Evolutionary conservation across 2,888 invertebrate species (phyloP), one percentile per base, ranked within the genome.

Genomic region (Troilus luridus): DNA sequence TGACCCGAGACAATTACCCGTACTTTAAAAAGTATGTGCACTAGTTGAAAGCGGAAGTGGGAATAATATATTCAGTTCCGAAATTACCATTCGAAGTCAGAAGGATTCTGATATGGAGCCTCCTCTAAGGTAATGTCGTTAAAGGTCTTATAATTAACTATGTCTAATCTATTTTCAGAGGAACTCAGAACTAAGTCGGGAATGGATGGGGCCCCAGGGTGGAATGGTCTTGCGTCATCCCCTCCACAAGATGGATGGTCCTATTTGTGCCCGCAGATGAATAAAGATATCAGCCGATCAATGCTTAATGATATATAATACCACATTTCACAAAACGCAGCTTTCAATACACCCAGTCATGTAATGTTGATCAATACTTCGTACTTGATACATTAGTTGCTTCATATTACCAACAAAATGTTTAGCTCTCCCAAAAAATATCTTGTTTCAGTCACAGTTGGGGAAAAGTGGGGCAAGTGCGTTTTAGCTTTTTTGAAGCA

Each of bases 131-230:
- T 77, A 56, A 85, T 56, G 21, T 56, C 14, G 77, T 41, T 54
- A 77, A 41, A 54, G 21, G 56, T 56, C 10, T 14, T 56, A 58
- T 85, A 56, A 58, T n/a, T 56, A 85, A 56, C 11, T n/a, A 85
- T n/a, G 9, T 6, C 85, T 85, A 54, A 85, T 54, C 85, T 85
- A 85, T 56, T 85, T 85, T 85, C 56, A 58, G 11, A 85, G 56
- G 2, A 56, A n/a, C n/a, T 54, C 12, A n/a, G n/a, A n/a, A n/a
- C n/a, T 1, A n/a, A n/a, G 56, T 12, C 6, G 85, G 17, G 56
- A 12, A 85, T n/a, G 85, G 85, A 85, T 85, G 85, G n/a, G 85
- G 56, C 85, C 85, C 85, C 6, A 11, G 58, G 85, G 85, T 85
- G 56, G 85, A 12, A 56, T 85, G 2, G 56, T 21, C 6, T 54